Evolutionary conservation across 2,888 invertebrate species (phyloP), one percentile per base, ranked within the genome.

Genomic region (Neocrepidodera transversa): DNA sequence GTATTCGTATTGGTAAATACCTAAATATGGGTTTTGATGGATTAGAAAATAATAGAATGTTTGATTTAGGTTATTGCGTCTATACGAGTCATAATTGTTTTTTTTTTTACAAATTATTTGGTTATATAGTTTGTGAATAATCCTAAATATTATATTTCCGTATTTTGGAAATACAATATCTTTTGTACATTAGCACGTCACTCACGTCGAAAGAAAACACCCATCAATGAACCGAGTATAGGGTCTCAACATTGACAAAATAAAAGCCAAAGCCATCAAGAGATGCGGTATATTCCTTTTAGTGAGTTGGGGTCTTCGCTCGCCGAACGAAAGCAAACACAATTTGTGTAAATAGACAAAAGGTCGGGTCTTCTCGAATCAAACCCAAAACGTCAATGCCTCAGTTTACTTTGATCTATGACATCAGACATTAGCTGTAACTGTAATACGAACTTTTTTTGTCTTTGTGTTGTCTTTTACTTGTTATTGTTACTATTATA

Each of bases 21-120:
- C 43, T 57, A 57, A 57, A 50, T 57, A 43, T 23, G 7, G 57
- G 57, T 56, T 57, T 40, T 18, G 43, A 43, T 51, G 26, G 16
- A 23, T 40, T n/a, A 5, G 32, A 13, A 32, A 32, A 32, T 4
- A 32, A 13, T 2, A 13, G 11, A 32, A 32, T 32, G 32, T 32
- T 32, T 32, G 32, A 32, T 32, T 32, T 32, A 13, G 2, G 23
- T n/a, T n/a, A n/a, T n/a, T n/a, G n/a, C n/a, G n/a, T n/a, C n/a
- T n/a, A n/a, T n/a, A n/a, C n/a, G n/a, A n/a, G n/a, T n/a, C n/a
- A n/a, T n/a, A n/a, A n/a, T n/a, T n/a, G n/a, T n/a, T n/a, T n/a
- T n/a, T n/a, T n/a, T n/a, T n/a, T n/a, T n/a, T n/a, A n/a, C n/a
- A n/a, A n/a, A n/a, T n/a, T n/a, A n/a, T n/a, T n/a, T n/a, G n/a